Evolutionary conservation across 2,797 vertebrate species (phyloP), one percentile per base, ranked within the genome.

Genomic region (Rhinichthys osculus): DNA sequence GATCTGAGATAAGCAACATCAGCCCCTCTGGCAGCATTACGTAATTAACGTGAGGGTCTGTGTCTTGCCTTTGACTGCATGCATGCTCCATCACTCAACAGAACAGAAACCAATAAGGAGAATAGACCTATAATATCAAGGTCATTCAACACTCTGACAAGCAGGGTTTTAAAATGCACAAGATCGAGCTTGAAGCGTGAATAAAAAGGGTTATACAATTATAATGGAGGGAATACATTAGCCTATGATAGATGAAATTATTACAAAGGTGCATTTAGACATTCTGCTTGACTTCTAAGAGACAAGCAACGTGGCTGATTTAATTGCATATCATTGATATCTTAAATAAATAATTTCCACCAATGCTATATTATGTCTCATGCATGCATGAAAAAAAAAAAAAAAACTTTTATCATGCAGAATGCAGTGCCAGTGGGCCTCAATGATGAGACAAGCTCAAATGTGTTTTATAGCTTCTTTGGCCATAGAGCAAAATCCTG

Each of bases 11-110:
- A 79, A 84, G 66, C 89, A 77, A 72, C 33, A 35, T 44, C 23
- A 38, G 87, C 76, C 86, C 81, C 47, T 85, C 66, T 50, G 35
- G 27, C 82, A 87, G 82, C 38, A 79, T 90, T 89, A 86, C 85
- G 86, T 88, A 92, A 91, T 83, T 47, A 72, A 73, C 66, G 62
- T 77, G 62, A 88, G 86, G 82, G 77, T 84, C 85, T 90, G 86
- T 80, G 78, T 85, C 84, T 90, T 88, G 88, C 73, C 57, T 87
- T 81, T 90, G 87, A 89, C 57, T 59, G 23, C 62, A 3, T 59
- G 23, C 62, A 3, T 86, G 40, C 40, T 64, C 30, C 64, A 54
- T 72, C 35, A 50, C 27, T 83, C 82, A 64, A 17, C n/a, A 64
- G 70, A 83, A 71, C 54, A 64, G 50, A 83, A 66, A 66, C 40